Percentiles rank a stretch among this genome's conserved stretches.
Conservation (phyloP, 2,113 vertebrate genomes). For the Hemicordylus capensis region DNA sequence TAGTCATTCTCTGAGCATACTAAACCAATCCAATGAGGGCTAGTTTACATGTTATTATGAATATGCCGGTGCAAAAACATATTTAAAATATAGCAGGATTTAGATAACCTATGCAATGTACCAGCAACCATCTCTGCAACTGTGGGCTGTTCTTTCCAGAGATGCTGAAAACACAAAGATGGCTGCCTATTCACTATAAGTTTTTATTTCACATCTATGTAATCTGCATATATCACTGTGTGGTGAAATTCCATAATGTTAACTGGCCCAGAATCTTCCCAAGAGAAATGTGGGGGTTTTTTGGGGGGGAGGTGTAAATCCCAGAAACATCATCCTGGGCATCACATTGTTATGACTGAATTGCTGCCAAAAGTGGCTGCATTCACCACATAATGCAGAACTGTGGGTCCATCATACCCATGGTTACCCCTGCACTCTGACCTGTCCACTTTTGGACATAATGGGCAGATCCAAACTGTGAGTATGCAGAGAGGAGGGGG, state of each 20-base stretch:
- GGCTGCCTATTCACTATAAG: not conserved
- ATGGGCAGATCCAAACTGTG: too few relatives aligned
- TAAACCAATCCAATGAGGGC: conserved; percentile 10
- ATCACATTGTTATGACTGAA: too few relatives aligned
- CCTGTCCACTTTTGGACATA: too few relatives aligned
- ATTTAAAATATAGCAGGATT: not conserved
- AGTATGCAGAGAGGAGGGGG: too few relatives aligned
- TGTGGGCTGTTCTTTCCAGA: not conserved
- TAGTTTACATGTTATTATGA: too few relatives aligned
- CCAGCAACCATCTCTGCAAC: not conserved
- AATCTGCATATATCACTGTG: not conserved
- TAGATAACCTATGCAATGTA: not conserved
- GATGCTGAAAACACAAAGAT: not conserved
- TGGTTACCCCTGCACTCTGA: too few relatives aligned
- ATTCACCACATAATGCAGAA: too few relatives aligned
- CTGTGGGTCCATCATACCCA: too few relatives aligned
- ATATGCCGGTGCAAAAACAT: not conserved
- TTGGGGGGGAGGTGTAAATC: not conserved
- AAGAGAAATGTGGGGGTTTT: not conserved
- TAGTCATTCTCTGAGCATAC: not conserved
- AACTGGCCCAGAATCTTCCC: not conserved
- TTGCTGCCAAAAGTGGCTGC: too few relatives aligned
- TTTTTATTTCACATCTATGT: not conserved
- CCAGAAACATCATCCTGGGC: not conserved
- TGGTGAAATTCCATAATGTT: not conserved